These are phyloP conservation scores for Paramormyrops hopkinsi DNA, from an alignment of 2,797 vertebrate genomes.

Conservation along the genomic window DNA sequence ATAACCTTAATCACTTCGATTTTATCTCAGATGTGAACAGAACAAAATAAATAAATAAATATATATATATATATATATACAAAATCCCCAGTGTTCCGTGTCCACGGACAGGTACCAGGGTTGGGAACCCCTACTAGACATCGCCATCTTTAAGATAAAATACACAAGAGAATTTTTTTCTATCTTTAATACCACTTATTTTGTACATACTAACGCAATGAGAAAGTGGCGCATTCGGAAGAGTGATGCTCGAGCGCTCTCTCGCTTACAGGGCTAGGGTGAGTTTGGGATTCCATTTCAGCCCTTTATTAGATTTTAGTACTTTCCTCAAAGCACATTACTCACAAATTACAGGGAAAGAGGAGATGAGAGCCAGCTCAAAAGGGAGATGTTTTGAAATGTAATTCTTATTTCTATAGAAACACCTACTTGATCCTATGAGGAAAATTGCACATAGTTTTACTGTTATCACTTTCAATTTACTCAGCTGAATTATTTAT, in stretches of 20 bases:
- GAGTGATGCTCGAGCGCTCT: neutral
- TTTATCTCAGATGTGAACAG: neutral
- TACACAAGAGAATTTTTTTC: neutral
- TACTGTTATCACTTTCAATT: constrained; percentile 74
- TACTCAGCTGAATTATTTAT: constrained; percentile 74
- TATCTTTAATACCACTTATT: neutral
- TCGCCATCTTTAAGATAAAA: neutral
- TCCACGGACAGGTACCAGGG: neutral
- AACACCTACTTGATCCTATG: constrained; percentile 69
- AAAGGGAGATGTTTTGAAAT: constrained; percentile 60
- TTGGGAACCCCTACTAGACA: neutral
- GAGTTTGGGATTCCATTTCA: constrained; percentile 57
- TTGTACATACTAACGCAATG: constrained; percentile 4
- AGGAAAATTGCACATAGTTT: constrained; percentile 69
- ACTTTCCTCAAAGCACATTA: constrained; percentile 41
- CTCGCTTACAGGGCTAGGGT: constrained; percentile 29
- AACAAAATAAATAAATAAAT: neutral
- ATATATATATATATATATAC: neutral
- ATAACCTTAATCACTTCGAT: neutral
- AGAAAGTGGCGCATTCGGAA: neutral
- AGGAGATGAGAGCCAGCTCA: constrained; percentile 47
- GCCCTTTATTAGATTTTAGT: constrained; percentile 53
- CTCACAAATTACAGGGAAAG: constrained; percentile 41
- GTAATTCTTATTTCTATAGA: constrained; percentile 69
- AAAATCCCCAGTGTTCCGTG: neutral